Evolutionary conservation across 37 sponge, comb jelly and placozoan genomes (phyloP).

Genomic region (Cladorhizidae sp.): DNA sequence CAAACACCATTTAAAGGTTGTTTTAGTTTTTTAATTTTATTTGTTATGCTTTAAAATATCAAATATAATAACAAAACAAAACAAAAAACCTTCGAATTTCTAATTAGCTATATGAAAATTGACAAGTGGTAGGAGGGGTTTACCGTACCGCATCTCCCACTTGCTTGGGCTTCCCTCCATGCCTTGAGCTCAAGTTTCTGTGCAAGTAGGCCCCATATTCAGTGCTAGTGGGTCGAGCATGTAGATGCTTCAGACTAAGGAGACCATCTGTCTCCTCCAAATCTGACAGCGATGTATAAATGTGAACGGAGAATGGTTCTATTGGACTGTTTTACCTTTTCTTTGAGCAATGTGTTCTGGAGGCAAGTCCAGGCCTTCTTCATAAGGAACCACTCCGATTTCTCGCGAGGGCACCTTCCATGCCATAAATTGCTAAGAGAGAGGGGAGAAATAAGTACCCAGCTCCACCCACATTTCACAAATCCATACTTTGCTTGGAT

Average conservation of each 20-base stretch:
- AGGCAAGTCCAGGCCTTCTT: slow-evolving; percentile 26
- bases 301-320: no score
- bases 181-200: not conserved
- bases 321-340: slow-evolving; percentile 15
- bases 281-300: no score
- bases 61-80: no score
- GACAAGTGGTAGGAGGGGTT: not conserved
- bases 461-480: slow-evolving; percentile 36
- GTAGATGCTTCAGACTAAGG: slow-evolving; percentile 43
- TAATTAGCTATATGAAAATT: not conserved
- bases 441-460: not conserved
- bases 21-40: not conserved
- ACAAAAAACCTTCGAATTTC: no score
- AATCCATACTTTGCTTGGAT: slow-evolving; percentile 52
- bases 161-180: not conserved
- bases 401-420: slow-evolving; percentile 73
- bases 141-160: not conserved
- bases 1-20: no score
- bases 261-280: no score
- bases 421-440: slow-evolving; percentile 73
- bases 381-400: slow-evolving; percentile 42
- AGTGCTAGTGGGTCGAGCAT: slow-evolving; percentile 56
- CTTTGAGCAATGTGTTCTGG: slow-evolving; percentile 21
- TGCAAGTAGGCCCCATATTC: slow-evolving; percentile 72
- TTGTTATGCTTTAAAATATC: no score